Evolutionary conservation across 2,797 vertebrate species (phyloP), one percentile per base, ranked within the genome.

Genomic region (Hephaestus fuliginosus): DNA sequence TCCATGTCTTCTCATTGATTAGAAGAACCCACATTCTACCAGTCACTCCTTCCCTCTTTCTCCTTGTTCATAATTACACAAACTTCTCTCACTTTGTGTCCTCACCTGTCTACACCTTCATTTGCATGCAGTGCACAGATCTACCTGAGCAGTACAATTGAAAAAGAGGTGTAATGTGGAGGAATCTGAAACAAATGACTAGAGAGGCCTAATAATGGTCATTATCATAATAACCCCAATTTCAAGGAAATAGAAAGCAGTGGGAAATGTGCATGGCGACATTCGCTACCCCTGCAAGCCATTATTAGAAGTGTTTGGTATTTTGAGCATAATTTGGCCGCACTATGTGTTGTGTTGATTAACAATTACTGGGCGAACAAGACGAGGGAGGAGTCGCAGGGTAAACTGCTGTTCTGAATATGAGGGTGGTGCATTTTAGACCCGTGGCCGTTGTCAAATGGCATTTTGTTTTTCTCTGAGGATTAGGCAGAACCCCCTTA

Each of bases 401-500:
- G 86, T 83, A 81, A 91, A 91, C 55, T 65, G 82, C 82, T 64
- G 83, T 28, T 88, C 68, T 81, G 78, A 90, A 90, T 76, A 76
- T 87, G 53, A 86, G 86, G 75, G 63, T 65, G 86, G 66, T 62
- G 81, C 63, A 78, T 91, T 86, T 87, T 62, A 87, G 83, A 89
- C 86, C 89, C 4, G n/a, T 46, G 70, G 88, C 84, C 79, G 57
- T 79, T 64, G 81, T 90, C 83, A 87, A 93, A 93, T 92, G 82
- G 77, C 82, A 89, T 91, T 94, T 91, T 93, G 89, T 90, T 94
- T 92, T 91, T 91, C 81, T 91, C 85, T 64, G 83, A 93, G 94
- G 95, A 96, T 96, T 95, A 95, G 77, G 67, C 78, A 78, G 90
- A 90, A 93, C 94, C 89, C 91, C 94, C 94, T 94, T 85, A 92